Evolutionary conservation across 1,140 invertebrate species (phyloP).

Genomic region (Drosophila neocordata): DNA sequence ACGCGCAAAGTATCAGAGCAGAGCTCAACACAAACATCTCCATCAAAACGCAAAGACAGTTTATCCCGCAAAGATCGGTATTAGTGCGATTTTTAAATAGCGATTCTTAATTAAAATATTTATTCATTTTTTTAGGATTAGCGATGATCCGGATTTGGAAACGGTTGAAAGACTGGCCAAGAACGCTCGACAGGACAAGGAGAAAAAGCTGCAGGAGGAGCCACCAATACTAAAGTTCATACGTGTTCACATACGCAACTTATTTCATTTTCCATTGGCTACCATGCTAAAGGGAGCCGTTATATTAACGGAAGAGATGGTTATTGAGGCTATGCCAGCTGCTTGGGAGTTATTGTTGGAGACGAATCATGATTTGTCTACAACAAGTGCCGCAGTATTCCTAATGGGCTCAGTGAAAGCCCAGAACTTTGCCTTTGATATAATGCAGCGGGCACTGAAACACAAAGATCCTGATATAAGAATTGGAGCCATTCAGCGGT

Average conservation of each 20-base stretch:
- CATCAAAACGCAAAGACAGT: slow-evolving; percentile 89
- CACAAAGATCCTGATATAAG: slow-evolving; percentile 91
- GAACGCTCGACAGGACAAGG: slow-evolving; percentile 81
- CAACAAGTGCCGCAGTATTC: slow-evolving; percentile 94
- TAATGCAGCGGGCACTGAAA: slow-evolving; percentile 94
- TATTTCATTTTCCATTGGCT: slow-evolving; percentile 95
- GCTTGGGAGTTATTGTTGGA: slow-evolving; percentile 97
- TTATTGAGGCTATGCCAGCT: slow-evolving; percentile 93
- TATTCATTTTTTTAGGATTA: slow-evolving; percentile 48
- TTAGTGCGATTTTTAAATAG: no score
- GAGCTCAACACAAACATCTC: slow-evolving; percentile 88
- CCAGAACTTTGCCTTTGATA: slow-evolving; percentile 92
- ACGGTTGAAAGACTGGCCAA: slow-evolving; percentile 74
- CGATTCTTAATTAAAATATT: no score
- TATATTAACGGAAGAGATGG: slow-evolving; percentile 93
- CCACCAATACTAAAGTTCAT: slow-evolving; percentile 92
- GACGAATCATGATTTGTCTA: slow-evolving; percentile 89
- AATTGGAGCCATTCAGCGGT: slow-evolving; percentile 85
- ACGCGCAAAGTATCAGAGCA: slow-evolving; percentile 90
- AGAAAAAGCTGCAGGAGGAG: slow-evolving; percentile 85
- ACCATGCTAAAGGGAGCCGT: slow-evolving; percentile 96
- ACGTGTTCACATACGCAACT: slow-evolving; percentile 90
- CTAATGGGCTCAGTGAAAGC: slow-evolving; percentile 95
- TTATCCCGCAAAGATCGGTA: slow-evolving; percentile 89
- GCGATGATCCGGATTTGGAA: slow-evolving; percentile 78